Base-by-base conservation (phyloP, 2,797 vertebrate genomes). In the Ficedula albicollis region DNA sequence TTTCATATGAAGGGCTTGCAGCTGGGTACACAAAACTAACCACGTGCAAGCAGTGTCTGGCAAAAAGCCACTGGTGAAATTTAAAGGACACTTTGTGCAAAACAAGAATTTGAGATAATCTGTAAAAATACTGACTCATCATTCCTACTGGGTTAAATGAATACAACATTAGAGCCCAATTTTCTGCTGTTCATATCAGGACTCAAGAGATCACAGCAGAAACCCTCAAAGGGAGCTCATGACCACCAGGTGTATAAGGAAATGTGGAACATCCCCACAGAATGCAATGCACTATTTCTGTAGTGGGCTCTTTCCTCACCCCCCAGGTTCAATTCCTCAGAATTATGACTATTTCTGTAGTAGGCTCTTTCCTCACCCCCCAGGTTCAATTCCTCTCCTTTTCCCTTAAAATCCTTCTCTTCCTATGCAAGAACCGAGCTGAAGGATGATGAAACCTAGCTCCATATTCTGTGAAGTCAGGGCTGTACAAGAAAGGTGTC, bases 11-110 rank as follows among this genome's bases (percentile, higher is more conserved):
- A 81, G 55, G 32, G 51, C 29, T 13, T 72, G 88, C 94, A 96
- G 88, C 92, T 95, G 92, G 60, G 92, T 90, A 94, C 86, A 96
- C 70, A 82, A 44, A 93, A 75, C 51, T 75, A 59, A 69, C 67
- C 32, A 3, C 9, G 39, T 25, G 69, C 32, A 46, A 93, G 69
- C 66, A 44, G 63, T 39, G 68, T 64, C 59, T 85, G 82, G 89
- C 89, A 78, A 84, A 91, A 75, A 44, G 84, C 89, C 87, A 69
- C 22, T 21, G 55, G 19, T 79, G 76, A 81, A 80, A 90, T 69
- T 30, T 82, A 83, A 93, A 89, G 91, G 22, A 88, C 55, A 51
- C 21, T 89, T 36, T 88, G 73, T 93, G 29, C 39, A 59, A 84
- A 92, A 77, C 64, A 74, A 82, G 56, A 76, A 84, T 89, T 86